Base-by-base conservation (phyloP, 2,113 vertebrate species). In the Corythoichthys intestinalis region DNA sequence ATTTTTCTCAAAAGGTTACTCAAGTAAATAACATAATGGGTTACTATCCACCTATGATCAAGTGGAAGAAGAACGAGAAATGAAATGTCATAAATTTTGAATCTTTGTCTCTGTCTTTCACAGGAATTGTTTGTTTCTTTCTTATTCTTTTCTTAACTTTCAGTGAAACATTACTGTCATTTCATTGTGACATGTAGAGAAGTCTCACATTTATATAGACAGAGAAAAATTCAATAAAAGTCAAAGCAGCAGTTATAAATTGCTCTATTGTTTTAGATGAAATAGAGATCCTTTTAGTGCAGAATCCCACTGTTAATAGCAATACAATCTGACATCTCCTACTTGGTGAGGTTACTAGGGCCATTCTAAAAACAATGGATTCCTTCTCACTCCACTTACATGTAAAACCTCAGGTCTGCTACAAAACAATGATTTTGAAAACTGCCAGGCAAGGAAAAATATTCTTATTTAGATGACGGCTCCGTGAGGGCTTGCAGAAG, bases 371-470 rank as follows among this genome's bases (percentile, higher is more conserved):
- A 73, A 70, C 65, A 80, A 74, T 66, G 58, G 59, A 74, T 38
- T 61, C 63, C 69, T 46, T 49, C 47, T 7, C 52, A 50, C 69
- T 60, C 69, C 52, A 57, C 54, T 11, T 53, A 56, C 67, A 78
- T 68, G 66, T 66, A 79, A 71, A 83, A 81, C 75, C 83, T 67
- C 75, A 72, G 75, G 74, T 73, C 78, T 56, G 67, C 77, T 76
- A 72, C 70, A 66, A 81, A 79, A 66, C 75, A 83, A 82, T 83
- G 81, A 81, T 63, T 83, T 75, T 35, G 73, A 80, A 78, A 34
- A 90, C 86, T 85, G 83, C 74, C 77, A 81, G 82, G 82, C 86
- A 83, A 82, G 87, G 86, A 89, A 87, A 88, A 83, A 88, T 88
- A 89, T 88, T 89, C 79, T 67, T 81, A 87, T 89, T 86, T 79